These are phyloP conservation scores for Pitangus sulphuratus DNA, from an alignment of 2,797 vertebrate species.

Conservation along the genomic window DNA sequence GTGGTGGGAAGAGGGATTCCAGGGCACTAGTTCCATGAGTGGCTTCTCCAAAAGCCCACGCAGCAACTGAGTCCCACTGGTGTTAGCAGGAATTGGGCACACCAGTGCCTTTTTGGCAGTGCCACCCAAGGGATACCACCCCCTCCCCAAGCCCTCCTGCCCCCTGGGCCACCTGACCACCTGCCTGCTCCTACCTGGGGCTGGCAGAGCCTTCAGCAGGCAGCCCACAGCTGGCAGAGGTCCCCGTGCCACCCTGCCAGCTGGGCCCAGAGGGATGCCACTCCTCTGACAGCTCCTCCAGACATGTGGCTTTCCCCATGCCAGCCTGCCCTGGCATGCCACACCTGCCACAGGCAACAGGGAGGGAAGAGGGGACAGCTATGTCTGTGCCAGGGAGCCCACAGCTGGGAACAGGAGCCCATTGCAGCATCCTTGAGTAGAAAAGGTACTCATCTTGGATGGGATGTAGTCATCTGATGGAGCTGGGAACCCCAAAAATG, in stretches of 20 bases:
- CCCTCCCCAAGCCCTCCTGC: background rate
- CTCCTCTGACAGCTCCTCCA: slow-evolving; percentile 25
- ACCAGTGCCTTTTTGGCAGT: rapidly evolving
- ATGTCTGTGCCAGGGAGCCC: rapidly evolving
- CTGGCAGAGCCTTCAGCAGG: background rate
- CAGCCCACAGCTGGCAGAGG: background rate
- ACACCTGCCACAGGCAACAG: background rate
- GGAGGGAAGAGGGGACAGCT: background rate
- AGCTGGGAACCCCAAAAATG: background rate
- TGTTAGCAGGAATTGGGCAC: background rate
- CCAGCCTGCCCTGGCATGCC: background rate
- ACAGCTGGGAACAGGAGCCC: rapidly evolving
- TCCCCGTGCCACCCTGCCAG: background rate
- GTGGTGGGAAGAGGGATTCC: background rate
- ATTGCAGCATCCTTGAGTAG: background rate
- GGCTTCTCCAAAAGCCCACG: background rate
- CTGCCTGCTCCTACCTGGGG: background rate
- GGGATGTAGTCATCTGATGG: background rate
- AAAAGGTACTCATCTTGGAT: background rate
- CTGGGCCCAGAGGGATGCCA: rapidly evolving
- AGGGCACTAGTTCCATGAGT: background rate
- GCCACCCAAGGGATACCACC: background rate
- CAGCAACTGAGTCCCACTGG: background rate
- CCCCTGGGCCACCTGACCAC: background rate
- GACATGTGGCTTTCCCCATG: background rate